These are phyloP conservation scores for Willisornis vidua DNA, from an alignment of 2,113 vertebrate species.

Conservation along the genomic window DNA sequence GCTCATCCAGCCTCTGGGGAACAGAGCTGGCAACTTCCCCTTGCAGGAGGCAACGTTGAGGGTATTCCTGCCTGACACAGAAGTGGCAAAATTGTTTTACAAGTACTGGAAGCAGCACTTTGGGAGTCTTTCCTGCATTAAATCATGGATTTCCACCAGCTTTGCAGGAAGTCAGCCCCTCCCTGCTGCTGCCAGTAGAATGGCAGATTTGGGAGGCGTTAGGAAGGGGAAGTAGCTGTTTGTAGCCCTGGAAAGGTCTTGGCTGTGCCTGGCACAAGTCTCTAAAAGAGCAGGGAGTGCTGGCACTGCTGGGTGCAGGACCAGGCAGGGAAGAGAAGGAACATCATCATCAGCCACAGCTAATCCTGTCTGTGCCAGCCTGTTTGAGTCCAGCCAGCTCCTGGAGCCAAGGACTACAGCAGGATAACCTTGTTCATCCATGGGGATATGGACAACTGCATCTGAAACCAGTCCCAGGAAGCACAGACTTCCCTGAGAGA, in stretches of 20 bases:
- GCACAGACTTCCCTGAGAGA: neutral
- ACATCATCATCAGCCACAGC: neutral
- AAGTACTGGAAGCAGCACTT: rapidly evolving
- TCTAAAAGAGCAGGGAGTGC: neutral
- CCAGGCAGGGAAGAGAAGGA: neutral
- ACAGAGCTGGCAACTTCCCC: rapidly evolving
- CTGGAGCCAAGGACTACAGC: neutral
- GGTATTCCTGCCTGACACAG: neutral
- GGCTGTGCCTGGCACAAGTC: neutral
- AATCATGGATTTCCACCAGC: neutral
- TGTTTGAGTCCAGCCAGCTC: neutral
- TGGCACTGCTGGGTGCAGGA: neutral
- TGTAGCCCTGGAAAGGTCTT: neutral
- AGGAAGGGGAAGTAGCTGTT: neutral
- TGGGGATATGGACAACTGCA: neutral
- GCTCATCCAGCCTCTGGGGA: neutral
- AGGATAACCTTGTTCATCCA: neutral
- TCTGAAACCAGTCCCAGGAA: neutral
- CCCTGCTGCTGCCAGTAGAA: neutral
- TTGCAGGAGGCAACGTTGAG: neutral
- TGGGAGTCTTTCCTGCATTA: neutral
- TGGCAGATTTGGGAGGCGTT: rapidly evolving
- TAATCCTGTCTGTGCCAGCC: neutral
- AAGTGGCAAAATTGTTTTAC: neutral
- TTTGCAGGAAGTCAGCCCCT: neutral